Evolutionary conservation across 2,113 vertebrate genomes (phyloP), one percentile per base, ranked within the genome.

Genomic region (Phrynosoma platyrhinos): DNA sequence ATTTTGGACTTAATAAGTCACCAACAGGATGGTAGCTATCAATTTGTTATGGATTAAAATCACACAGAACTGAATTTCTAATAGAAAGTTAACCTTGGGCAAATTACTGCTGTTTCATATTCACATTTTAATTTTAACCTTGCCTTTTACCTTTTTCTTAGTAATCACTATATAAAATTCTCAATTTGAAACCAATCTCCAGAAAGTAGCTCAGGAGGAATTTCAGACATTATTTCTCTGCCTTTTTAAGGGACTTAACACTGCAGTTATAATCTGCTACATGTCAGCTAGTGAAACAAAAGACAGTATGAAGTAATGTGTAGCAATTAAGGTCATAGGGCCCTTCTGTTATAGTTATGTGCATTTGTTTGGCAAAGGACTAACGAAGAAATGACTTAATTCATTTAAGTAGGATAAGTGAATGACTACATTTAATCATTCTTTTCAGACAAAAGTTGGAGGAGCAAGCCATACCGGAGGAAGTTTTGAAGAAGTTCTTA

Each of bases 401-500:
- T 25, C 8, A 18, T 18, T 69, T 69, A 27, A 30, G 58, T 21
- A n/a, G 62, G 32, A 14, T 21, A 66, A 25, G 36, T 81, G 10
- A 75, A 52, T 5, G 30, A 53, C 52, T 2, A 13, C 21, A 2
- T 1, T 14, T 64, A 3, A 30, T 89, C 92, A 76, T 77, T 86
- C 30, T 0, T 96, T 97, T 90, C 93, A 99, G 98, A 98, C 98
- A 83, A 99, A 99, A 95, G 98, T 99, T 86, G 98, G 98, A 4
- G 95, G 96, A 2, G 82, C 96, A 0, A 95, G 93, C 89, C 93
- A 95, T 62, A 81, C 92, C 0, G 97, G 98, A 53, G 98, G 98
- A 92, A 99, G 96, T 94, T 99, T 99, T 86, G 98, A 99, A 95
- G 99, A 99, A 16, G 99, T 99, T 62, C 98, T 99, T 91, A 99